Conservation (phyloP, 2,797 vertebrate genomes). For the Rhyacichthys aspro region DNA sequence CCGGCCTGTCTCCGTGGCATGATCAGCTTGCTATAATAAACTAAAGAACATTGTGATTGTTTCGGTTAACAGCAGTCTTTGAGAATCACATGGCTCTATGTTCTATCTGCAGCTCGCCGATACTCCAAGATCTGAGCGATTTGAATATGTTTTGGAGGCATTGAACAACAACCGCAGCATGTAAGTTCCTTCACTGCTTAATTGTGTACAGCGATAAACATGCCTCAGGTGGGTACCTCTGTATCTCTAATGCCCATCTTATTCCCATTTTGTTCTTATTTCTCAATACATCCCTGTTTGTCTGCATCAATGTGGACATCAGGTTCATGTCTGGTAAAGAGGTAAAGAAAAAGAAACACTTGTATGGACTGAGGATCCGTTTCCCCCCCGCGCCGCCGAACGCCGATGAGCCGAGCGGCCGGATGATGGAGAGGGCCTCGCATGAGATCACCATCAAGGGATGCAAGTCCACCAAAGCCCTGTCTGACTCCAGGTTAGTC, state of each 20-base stretch:
- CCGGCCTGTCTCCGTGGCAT: too few relatives aligned
- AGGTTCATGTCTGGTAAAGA: conserved; percentile 99
- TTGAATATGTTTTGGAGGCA: conserved; percentile 90
- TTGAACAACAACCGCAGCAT: conserved; percentile 95
- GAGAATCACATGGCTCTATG: conserved; percentile 20
- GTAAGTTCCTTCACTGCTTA: conserved; percentile 78
- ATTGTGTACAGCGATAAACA: not conserved
- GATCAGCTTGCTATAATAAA: too few relatives aligned
- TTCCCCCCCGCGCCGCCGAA: conserved; percentile 93
- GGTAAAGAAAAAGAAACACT: conserved; percentile 99
- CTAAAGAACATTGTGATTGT: too few relatives aligned
- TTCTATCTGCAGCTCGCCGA: conserved; percentile 85
- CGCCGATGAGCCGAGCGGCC: conserved; percentile 84
- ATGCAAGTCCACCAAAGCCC: conserved; percentile 90
- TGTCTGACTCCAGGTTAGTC: conserved; percentile 83
- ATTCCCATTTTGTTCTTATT: not conserved
- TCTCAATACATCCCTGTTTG: not conserved
- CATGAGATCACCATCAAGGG: conserved; percentile 97
- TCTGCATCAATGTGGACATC: not conserved
- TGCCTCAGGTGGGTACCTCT: not conserved
- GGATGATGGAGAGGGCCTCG: conserved; percentile 88
- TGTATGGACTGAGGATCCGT: conserved; percentile 95
- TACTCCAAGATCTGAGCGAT: conserved; percentile 90
- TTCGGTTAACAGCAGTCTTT: too few relatives aligned
- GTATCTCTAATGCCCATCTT: not conserved